Evolutionary conservation across 1,140 invertebrate genomes (phyloP).

Genomic region (Catajapyx aquilonaris): DNA sequence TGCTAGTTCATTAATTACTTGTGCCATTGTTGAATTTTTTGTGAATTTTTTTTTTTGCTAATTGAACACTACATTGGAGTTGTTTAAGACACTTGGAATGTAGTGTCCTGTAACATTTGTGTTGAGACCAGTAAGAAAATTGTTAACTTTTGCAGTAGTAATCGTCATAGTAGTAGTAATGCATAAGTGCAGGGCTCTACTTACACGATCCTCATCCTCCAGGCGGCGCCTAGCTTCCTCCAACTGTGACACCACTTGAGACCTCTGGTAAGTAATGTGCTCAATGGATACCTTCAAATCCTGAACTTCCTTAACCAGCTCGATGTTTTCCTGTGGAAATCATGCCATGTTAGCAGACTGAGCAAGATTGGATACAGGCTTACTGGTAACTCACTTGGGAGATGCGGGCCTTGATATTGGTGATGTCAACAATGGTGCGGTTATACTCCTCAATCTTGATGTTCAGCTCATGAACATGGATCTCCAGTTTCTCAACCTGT

Average conservation of each 20-base stretch:
- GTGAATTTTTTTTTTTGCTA: no score
- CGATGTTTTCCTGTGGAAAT: constrained; percentile 57
- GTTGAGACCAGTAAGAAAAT: no score
- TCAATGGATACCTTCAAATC: constrained; percentile 87
- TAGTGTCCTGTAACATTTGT: no score
- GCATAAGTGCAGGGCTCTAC: constrained; percentile 5
- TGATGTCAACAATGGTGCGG: constrained; percentile 84
- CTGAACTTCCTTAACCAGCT: constrained; percentile 80
- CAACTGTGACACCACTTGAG: constrained; percentile 65
- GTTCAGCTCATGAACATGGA: constrained; percentile 68
- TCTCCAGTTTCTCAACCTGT: constrained; percentile 72
- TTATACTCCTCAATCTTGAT: constrained; percentile 89
- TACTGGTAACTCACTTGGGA: constrained; percentile 30
- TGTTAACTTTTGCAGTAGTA: no score
- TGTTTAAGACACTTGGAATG: no score
- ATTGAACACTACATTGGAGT: no score
- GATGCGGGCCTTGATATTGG: constrained; percentile 66
- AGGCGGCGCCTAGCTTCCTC: constrained; percentile 81
- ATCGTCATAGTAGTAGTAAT: no score
- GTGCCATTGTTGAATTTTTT: no score
- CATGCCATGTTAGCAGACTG: constrained; percentile 5
- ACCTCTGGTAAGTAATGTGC: constrained; percentile 71
- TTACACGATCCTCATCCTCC: constrained; percentile 78
- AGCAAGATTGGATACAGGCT: neutral
- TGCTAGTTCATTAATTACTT: no score